Evolutionary conservation across 2,797 vertebrate genomes (phyloP), one percentile per base, ranked within the genome.

Genomic region (Melanotaenia nigrans): DNA sequence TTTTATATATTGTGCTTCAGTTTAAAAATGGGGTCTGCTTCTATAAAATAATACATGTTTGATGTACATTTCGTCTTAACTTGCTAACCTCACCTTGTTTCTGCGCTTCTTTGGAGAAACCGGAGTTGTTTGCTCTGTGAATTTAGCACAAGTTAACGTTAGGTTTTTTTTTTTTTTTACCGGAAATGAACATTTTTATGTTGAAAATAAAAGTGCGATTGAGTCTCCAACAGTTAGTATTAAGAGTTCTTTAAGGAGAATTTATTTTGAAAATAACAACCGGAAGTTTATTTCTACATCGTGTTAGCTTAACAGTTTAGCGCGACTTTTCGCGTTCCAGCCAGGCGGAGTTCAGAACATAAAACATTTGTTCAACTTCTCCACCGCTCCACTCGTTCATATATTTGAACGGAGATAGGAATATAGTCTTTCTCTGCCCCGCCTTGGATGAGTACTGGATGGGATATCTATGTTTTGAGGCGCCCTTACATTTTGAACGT

Each of bases 301-400:
- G 0, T 0, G 71, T 7, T 0, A 30, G 3, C 61, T 85, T 85
- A 0, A 68, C 59, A 0, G 1, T 38, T 18, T 18, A 14, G 68
- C 14, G 42, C 18, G 75, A 74, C 75, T 87, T 82, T 6, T 75
- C 66, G 85, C 73, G 78, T 88, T 87, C 65, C 90, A 90, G 89
- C 42, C 42, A 45, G 42, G 85, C 90, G 88, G 86, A 86, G 84
- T 89, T 86, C 2, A 38, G 82, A 61, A 78, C 83, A 78, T 88
- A 77, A 87, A 92, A 80, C 88, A 75, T 84, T 85, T 83, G 76
- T 55, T 73, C 40, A 85, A 81, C 68, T 89, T 75, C 36, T 89
- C 64, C 75, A 73, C 73, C 71, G 76, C 67, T 76, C 42, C 85
- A 82, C 75, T 88, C 87, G 56, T 71, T 49, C 81, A 71, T 87